phyloP scores from a whole-genome alignment of 2,888 invertebrate genomes.

The Atherix ibis region DNA sequence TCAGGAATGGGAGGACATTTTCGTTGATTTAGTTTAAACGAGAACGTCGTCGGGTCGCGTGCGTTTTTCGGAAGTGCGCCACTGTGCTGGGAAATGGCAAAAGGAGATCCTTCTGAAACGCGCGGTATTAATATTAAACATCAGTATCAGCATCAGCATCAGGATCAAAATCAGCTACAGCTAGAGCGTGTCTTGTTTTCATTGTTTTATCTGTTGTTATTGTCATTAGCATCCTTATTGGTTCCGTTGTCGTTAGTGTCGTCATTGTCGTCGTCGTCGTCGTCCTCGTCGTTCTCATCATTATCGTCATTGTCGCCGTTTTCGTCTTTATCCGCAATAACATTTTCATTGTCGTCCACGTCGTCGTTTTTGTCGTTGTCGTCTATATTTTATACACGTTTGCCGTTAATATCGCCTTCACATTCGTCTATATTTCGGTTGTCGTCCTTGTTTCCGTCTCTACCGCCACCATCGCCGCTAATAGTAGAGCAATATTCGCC shows the following conservation, averaged over 20 bases:
- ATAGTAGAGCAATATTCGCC: no score
- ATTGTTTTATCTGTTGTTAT: background rate
- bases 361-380: no score
- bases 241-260: background rate
- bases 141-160: background rate
- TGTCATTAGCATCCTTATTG: background rate
- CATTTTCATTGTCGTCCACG: background rate
- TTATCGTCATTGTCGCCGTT: background rate
- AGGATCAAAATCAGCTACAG: background rate
- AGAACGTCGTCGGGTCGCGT: conserved; percentile 32
- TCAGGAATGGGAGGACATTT: no score
- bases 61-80: background rate
- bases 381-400: no score
- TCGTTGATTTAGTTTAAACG: conserved; percentile 31
- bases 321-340: no score
- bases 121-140: conserved; percentile 2
- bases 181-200: no score
- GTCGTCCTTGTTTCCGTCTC: no score
- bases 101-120: conserved; percentile 4
- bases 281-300: background rate
- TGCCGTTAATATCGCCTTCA: no score
- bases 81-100: conserved; percentile 7
- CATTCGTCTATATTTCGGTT: no score
- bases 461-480: no score
- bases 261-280: background rate